Evolutionary conservation across 2,113 vertebrate genomes (phyloP).

Genomic region (Rhinolophus ferrumequinum): DNA sequence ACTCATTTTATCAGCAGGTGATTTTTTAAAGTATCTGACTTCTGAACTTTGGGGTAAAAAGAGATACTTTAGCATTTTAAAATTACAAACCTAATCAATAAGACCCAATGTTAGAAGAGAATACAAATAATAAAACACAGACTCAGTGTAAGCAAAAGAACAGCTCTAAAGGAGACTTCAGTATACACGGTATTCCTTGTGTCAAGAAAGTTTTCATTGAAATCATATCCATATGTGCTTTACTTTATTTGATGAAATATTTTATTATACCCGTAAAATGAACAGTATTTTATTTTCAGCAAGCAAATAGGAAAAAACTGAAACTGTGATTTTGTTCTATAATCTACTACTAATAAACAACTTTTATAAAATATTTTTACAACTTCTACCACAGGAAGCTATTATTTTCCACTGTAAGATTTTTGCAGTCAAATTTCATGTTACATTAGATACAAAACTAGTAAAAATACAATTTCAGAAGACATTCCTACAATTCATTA

Average conservation of each 20-base stretch:
- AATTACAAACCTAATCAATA: not conserved
- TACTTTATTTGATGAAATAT: not conserved
- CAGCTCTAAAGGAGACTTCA: not conserved
- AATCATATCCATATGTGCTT: not conserved
- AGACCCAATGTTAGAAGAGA: not conserved
- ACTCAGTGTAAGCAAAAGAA: not conserved
- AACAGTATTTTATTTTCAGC: not conserved
- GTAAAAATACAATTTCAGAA: constrained; percentile 1
- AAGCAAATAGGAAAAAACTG: not conserved
- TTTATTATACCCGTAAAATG: not conserved
- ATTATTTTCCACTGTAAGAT: not conserved
- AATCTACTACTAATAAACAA: constrained; percentile 16
- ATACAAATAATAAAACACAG: not conserved
- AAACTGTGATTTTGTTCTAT: not conserved
- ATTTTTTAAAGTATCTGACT: not conserved
- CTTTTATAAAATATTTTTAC: not conserved
- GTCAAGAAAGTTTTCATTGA: not conserved
- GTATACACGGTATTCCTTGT: not conserved
- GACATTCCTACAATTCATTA: constrained; percentile 12
- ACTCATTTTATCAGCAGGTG: not conserved
- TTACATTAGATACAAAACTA: not conserved
- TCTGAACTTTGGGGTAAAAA: not conserved
- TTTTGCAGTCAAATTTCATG: constrained; percentile 13
- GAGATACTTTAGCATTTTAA: not conserved
- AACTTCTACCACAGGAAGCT: not conserved